Conservation (phyloP, 2,888 invertebrate genomes). For the Metacarcinus magister region DNA sequence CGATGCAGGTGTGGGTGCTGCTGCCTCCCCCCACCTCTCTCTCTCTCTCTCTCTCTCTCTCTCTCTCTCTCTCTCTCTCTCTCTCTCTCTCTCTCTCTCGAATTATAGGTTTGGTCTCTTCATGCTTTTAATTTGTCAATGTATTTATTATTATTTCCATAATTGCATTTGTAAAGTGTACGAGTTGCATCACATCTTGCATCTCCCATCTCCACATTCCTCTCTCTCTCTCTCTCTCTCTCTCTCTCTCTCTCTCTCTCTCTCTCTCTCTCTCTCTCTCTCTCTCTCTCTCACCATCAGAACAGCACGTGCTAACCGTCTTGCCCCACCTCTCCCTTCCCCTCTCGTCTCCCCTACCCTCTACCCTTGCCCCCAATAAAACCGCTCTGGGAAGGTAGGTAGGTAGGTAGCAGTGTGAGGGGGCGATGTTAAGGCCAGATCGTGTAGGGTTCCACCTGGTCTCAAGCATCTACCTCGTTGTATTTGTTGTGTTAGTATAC, state of each 20-base stretch:
- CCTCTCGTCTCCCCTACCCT: neutral
- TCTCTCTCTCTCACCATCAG: neutral
- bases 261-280: constrained; percentile 49
- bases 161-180: too few relatives aligned
- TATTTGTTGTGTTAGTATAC: neutral
- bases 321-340: neutral
- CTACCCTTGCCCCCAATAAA: neutral
- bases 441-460: neutral
- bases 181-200: too few relatives aligned
- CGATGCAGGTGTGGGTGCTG: neutral
- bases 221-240: constrained; percentile 53
- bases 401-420: neutral
- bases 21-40: neutral
- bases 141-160: too few relatives aligned
- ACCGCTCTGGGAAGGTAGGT: neutral
- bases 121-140: too few relatives aligned
- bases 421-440: neutral
- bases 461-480: neutral
- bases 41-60: constrained; percentile 53
- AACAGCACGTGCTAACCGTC: neutral
- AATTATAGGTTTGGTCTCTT: too few relatives aligned
- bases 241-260: constrained; percentile 41
- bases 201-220: neutral
- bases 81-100: constrained; percentile 54
- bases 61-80: constrained; percentile 38